phyloP scores from a whole-genome alignment of 2,888 invertebrate species.

The Melanophora roralis region DNA sequence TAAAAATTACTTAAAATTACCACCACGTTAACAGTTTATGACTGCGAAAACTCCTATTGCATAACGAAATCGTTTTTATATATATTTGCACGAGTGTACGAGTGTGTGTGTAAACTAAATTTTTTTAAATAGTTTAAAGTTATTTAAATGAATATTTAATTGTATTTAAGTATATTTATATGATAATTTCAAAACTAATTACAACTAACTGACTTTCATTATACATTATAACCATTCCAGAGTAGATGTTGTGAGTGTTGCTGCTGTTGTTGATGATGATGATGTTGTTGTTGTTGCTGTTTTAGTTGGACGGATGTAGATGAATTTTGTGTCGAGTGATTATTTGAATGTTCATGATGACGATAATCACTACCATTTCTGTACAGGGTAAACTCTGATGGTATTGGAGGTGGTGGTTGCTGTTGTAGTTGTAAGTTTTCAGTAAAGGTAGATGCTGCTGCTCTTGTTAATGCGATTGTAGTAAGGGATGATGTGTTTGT shows the following conservation, averaged over 20 bases:
- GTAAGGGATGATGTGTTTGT: conserved; percentile 11
- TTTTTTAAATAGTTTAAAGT: not conserved
- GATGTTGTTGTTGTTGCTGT: conserved; percentile 50
- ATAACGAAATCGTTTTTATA: not conserved
- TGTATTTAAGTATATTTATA: conserved; percentile 1
- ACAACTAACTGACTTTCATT: conserved; percentile 46
- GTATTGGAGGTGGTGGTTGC: conserved; percentile 18
- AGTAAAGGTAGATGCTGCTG: conserved; percentile 24
- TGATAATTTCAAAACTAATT: conserved; percentile 47
- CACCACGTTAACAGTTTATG: no score
- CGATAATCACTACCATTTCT: conserved; percentile 16
- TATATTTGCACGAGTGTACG: not conserved
- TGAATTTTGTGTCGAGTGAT: conserved; percentile 22
- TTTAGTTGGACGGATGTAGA: conserved; percentile 26
- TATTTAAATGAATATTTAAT: not conserved
- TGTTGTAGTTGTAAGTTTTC: conserved; percentile 33
- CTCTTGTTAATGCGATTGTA: conserved; percentile 19
- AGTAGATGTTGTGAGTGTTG: conserved; percentile 45
- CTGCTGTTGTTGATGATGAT: conserved; percentile 49
- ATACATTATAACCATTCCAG: conserved; percentile 51
- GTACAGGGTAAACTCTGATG: conserved; percentile 26
- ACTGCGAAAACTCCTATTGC: no score
- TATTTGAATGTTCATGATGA: conserved; percentile 5
- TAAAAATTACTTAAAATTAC: no score
- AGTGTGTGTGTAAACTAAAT: not conserved